Conservation (phyloP, 1,140 invertebrate genomes). For the Anagrus nilaparvatae region DNA sequence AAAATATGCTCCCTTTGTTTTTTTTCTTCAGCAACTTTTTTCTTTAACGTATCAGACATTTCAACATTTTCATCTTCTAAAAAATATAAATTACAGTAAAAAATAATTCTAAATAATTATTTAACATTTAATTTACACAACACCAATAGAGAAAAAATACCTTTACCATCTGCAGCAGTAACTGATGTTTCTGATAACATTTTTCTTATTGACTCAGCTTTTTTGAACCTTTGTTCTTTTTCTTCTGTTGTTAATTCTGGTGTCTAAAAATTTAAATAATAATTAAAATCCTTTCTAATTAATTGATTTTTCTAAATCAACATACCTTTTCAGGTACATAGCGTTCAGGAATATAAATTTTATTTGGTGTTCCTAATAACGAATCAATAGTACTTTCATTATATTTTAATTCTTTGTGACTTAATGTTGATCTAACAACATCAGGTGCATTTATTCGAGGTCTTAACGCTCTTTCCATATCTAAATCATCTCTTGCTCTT, state of each 20-base stretch:
- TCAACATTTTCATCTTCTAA: conserved; percentile 35
- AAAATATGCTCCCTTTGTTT: conserved; percentile 76
- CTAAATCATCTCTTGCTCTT: conserved; percentile 70
- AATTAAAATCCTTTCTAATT: not conserved
- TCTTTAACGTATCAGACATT: conserved; percentile 36
- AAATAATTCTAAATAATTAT: conserved; percentile 1
- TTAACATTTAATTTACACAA: not conserved
- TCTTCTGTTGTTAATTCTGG: conserved; percentile 74
- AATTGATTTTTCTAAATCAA: too few species aligned
- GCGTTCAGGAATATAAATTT: conserved; percentile 82
- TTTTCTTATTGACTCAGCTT: conserved; percentile 83
- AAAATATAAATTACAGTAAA: conserved; percentile 5
- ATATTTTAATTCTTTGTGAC: conserved; percentile 51
- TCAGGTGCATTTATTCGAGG: conserved; percentile 67
- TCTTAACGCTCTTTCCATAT: conserved; percentile 69
- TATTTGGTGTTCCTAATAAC: conserved; percentile 74
- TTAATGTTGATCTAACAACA: conserved; percentile 70
- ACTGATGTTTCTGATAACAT: conserved; percentile 68
- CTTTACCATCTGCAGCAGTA: conserved; percentile 27
- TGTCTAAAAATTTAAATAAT: conserved; percentile 37
- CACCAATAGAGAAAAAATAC: conserved; percentile 16
- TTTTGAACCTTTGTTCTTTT: conserved; percentile 66
- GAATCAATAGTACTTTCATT: conserved; percentile 75
- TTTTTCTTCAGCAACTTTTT: conserved; percentile 69
- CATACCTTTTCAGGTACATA: conserved; percentile 77